Evolutionary conservation across 2,888 invertebrate genomes (phyloP).

Genomic region (Aradus depressus): DNA sequence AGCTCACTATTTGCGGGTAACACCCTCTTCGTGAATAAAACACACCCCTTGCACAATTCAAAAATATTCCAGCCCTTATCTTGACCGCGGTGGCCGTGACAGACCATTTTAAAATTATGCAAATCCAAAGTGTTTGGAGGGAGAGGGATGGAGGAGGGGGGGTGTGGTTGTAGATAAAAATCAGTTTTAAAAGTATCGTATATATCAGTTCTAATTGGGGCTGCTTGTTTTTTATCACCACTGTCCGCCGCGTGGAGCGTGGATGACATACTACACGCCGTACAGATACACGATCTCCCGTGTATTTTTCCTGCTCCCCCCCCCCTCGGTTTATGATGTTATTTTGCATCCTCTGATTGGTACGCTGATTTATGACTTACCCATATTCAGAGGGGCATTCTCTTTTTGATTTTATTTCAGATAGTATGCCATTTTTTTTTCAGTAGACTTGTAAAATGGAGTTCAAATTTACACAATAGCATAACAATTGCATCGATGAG

Average conservation of each 20-base stretch:
- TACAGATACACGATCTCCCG: conserved; percentile 11
- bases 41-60: too few species aligned
- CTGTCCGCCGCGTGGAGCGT: not conserved
- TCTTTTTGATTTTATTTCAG: not conserved
- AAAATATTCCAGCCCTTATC: too few species aligned
- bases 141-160: not conserved
- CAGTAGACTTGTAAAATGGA: too few species aligned
- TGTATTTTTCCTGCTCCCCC: conserved; percentile 13
- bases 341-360: conserved; percentile 23
- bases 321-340: conserved; percentile 18
- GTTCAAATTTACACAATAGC: too few species aligned
- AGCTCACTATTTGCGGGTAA: too few species aligned
- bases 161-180: conserved; percentile 5
- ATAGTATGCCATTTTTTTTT: too few species aligned
- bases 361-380: conserved; percentile 11
- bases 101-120: conserved; percentile 16
- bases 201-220: conserved; percentile 11
- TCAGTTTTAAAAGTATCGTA: conserved; percentile 19
- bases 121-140: conserved; percentile 10
- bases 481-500: too few species aligned
- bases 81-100: too few species aligned
- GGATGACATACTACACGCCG: conserved; percentile 8
- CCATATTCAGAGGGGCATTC: too few species aligned
- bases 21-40: too few species aligned
- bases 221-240: not conserved